Base-by-base conservation (phyloP, 1,140 invertebrate species). In the Bombus superbus region DNA sequence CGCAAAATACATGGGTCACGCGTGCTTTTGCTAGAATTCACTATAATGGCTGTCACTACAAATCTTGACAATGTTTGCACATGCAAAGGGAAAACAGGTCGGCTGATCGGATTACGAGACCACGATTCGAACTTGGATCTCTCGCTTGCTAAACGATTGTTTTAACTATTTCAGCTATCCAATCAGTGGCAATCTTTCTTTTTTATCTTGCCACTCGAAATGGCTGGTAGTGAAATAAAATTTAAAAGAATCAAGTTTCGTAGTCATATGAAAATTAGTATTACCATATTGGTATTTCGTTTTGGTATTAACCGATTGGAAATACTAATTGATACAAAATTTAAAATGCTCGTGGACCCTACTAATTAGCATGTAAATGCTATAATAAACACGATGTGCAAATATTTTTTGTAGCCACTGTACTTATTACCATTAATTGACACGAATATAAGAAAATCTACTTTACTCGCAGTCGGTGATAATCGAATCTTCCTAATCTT, bases 21-120 rank as follows among this genome's bases (percentile, higher is more conserved):
- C 44, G 4, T 32, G 62, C 15, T 53, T 71, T 57, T 35, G 9
- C 6, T n/a, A 9, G 4, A 42, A 72, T 72, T 72, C 69, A 42
- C 40, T 72, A n/a, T 42, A 72, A 72, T 72, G 69, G 69, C 40
- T 25, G 69, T 42, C 40, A 28, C 28, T 72, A 72, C 69, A 72
- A 72, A 72, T 42, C 40, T 72, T 15, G 38, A 42, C 40, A 38
- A 8, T 44, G 69, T 72, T 72, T 72, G 40, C 28, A n/a, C 40
- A 44, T 42, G 40, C 40, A 42, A 28, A 72, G 69, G n/a, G 40
- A 44, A 72, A 72, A 72, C 69, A 72, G 6, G 35, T 72, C 28
- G 28, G 40, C 28, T 72, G 69, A 72, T 72, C 40, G 69, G 69
- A 72, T 72, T 72, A 72, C 69, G 22, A 72, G 35, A 44, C 69